These are phyloP conservation scores for Dynastes grantii DNA, from an alignment of 2,888 invertebrate species.

Conservation along the genomic window DNA sequence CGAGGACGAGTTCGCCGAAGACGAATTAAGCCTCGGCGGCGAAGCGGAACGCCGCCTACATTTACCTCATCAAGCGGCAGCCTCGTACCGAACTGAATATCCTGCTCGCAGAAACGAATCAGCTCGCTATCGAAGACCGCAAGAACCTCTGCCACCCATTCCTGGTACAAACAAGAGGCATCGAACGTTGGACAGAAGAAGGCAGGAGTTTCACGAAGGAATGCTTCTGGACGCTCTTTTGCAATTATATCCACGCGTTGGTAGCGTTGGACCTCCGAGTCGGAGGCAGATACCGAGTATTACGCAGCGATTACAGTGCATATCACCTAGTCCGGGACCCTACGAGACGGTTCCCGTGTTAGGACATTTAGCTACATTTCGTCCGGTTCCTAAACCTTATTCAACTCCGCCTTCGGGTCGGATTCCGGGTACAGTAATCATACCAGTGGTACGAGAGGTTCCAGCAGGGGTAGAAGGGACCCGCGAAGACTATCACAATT, in stretches of 20 bases:
- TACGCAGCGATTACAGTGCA: constrained; percentile 68
- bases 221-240: constrained; percentile 83
- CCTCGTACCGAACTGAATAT: constrained; percentile 57
- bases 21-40: constrained; percentile 80
- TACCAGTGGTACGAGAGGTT: constrained; percentile 75
- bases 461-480: constrained; percentile 66
- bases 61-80: constrained; percentile 67
- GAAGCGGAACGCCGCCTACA: constrained; percentile 65
- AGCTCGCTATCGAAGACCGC: constrained; percentile 75
- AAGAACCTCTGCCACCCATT: constrained; percentile 75
- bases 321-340: constrained; percentile 70
- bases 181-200: constrained; percentile 72
- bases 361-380: constrained; percentile 76
- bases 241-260: constrained; percentile 82
- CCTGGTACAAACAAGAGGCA: constrained; percentile 73
- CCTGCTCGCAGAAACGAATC: constrained; percentile 68
- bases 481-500: constrained; percentile 68
- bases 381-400: constrained; percentile 77
- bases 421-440: constrained; percentile 91
- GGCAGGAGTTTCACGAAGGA: constrained; percentile 86
- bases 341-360: constrained; percentile 83
- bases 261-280: constrained; percentile 75
- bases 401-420: constrained; percentile 86
- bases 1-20: constrained; percentile 90
- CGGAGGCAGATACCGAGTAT: constrained; percentile 68